phyloP scores from a whole-genome alignment of 35 echinoderm and acorn worm species.

The Apostichopus californicus region DNA sequence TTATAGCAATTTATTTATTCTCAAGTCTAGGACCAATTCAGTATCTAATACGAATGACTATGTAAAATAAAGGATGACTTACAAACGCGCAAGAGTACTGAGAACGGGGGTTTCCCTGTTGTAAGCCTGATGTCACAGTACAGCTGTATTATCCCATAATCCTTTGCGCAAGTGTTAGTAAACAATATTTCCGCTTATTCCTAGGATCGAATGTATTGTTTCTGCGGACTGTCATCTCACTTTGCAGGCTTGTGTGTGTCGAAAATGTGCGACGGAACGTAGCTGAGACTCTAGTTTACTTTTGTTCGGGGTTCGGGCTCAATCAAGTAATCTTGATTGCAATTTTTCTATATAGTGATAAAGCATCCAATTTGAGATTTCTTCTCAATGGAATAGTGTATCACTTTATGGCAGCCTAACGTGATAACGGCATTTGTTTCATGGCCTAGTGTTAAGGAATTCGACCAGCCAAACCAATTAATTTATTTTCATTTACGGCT shows the following conservation, averaged over 20 bases:
- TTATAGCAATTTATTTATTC: too few relatives aligned
- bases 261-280: not conserved
- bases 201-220: not conserved
- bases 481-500: too few relatives aligned
- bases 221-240: not conserved
- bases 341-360: not conserved
- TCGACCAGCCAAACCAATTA: too few relatives aligned
- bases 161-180: not conserved
- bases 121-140: not conserved
- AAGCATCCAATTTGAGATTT: not conserved
- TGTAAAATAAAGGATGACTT: too few relatives aligned
- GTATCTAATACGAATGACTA: too few relatives aligned
- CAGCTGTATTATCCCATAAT: not conserved
- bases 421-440: too few relatives aligned
- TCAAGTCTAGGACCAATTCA: too few relatives aligned
- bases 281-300: not conserved
- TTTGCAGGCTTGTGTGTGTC: not conserved
- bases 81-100: too few relatives aligned
- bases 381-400: not conserved
- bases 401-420: too few relatives aligned
- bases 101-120: too few relatives aligned
- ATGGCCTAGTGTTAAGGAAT: too few relatives aligned
- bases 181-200: conserved; percentile 7
- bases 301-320: not conserved
- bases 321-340: not conserved